Percentiles rank a stretch among this genome's conserved stretches.
Evolutionary conservation across 2,888 invertebrate genomes (phyloP).

Genomic region (Slavum lentiscoides): DNA sequence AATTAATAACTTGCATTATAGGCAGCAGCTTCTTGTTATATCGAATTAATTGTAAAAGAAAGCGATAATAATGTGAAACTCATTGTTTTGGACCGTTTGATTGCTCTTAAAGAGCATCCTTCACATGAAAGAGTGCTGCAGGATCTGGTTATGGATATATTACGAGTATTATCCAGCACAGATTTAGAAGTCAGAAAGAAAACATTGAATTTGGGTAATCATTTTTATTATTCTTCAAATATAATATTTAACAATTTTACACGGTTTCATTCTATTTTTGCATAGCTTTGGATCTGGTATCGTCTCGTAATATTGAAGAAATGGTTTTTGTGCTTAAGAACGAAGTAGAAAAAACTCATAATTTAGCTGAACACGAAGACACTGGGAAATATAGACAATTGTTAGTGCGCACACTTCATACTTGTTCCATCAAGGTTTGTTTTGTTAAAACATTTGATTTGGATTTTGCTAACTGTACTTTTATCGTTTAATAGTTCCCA

Average conservation of each 20-base stretch:
- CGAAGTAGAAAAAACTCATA: constrained; percentile 86
- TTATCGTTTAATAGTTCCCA: constrained; percentile 68
- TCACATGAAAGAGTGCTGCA: constrained; percentile 83
- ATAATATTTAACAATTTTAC: constrained; percentile 7
- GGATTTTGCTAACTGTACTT: neutral
- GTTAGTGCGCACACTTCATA: constrained; percentile 90
- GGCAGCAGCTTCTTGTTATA: constrained; percentile 97
- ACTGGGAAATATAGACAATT: constrained; percentile 94
- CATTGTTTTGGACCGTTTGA: constrained; percentile 92
- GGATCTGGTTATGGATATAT: constrained; percentile 95
- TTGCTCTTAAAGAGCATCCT: constrained; percentile 81
- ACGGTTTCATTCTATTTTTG: constrained; percentile 56
- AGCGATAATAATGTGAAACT: constrained; percentile 99
- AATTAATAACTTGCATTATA: constrained; percentile 24
- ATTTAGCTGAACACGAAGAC: constrained; percentile 87
- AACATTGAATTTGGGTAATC: constrained; percentile 71
- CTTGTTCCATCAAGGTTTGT: constrained; percentile 80
- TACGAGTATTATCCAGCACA: constrained; percentile 87
- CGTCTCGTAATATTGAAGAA: constrained; percentile 91
- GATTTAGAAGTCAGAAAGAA: constrained; percentile 93
- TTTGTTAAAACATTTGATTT: constrained; percentile 9
- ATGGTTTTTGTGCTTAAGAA: constrained; percentile 91
- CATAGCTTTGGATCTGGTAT: constrained; percentile 82
- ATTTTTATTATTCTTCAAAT: neutral
- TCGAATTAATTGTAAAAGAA: constrained; percentile 98